Conservation (phyloP, 2,888 invertebrate genomes). For the Drosophila kanekoi region DNA sequence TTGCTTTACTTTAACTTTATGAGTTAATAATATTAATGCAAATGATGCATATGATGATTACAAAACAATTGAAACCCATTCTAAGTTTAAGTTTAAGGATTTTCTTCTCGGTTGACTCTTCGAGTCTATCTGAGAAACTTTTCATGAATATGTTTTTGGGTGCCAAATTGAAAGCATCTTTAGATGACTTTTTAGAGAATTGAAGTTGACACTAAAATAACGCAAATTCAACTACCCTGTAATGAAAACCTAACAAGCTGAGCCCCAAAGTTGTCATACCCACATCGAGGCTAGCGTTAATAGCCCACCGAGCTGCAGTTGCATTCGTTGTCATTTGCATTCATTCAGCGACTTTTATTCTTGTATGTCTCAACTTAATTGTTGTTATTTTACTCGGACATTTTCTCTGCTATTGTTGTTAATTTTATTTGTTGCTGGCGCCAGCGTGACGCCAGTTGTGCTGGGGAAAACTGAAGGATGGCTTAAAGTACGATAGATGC, state of each 20-base stretch:
- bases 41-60: too few relatives aligned
- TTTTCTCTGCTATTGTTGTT: constrained; percentile 36
- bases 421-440: constrained; percentile 50
- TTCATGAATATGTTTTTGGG: too few relatives aligned
- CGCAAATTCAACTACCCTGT: too few relatives aligned
- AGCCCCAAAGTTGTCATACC: constrained; percentile 18
- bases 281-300: constrained; percentile 24
- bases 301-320: constrained; percentile 51
- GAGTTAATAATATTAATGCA: too few relatives aligned
- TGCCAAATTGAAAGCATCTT: too few relatives aligned
- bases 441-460: constrained; percentile 62
- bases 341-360: constrained; percentile 14
- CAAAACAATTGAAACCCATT: too few relatives aligned
- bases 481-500: constrained; percentile 60
- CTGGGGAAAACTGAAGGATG: constrained; percentile 54
- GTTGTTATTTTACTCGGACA: constrained; percentile 63
- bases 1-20: too few relatives aligned
- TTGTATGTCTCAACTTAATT: constrained; percentile 66
- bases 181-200: too few relatives aligned
- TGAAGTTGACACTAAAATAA: too few relatives aligned
- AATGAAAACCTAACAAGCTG: background rate
- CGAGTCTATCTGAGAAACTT: too few relatives aligned
- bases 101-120: too few relatives aligned
- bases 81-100: too few relatives aligned
- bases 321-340: constrained; percentile 51